Base-by-base conservation (phyloP, 2,888 invertebrate genomes). In the Euspilapteryx auroguttella region DNA sequence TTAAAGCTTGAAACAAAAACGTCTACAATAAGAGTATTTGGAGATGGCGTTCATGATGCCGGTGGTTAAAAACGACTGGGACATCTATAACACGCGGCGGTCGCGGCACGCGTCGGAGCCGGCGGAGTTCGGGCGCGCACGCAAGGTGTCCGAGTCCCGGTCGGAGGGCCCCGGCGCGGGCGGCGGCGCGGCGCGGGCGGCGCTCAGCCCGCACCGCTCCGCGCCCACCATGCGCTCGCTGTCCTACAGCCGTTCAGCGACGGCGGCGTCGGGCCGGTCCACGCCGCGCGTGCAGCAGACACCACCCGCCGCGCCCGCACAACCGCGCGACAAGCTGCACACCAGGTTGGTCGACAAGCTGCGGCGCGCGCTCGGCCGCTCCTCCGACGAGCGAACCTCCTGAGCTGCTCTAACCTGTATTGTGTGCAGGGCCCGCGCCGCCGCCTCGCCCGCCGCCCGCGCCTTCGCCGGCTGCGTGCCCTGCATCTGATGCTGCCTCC, bases 31-130 rank as follows among this genome's bases (percentile, higher is more conserved):
- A 39, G 45, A 52, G n/a, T 45, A 44, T 68, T 64, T 49, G 63
- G 68, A 64, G 66, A 93, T 93, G 93, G 93, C 93, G 79, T 93
- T 93, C 77, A 92, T 92, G 92, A 91, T 93, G 89, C 93, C 92
- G 33, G 92, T 93, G 40, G 84, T 93, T 75, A 92, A 92, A 79
- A 93, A 92, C 78, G 91, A 93, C 64, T 93, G 89, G 83, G 89
- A 93, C 63, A 91, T 93, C 52, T 93, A 93, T 80, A 89, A 90
- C 77, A 86, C 88, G 39, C 84, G 85, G 57, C 82, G 90, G 36
- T 81, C 84, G 31, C 80, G 91, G 41, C 81, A 87, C 39, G 80
- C 83, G 24, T 89, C 89, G 6, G 90, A 91, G 64, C 83, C 87
- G 7, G 47, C 53, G 42, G 66, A 66, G 47, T 53, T 42, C 29